Conservation (phyloP, 2,888 invertebrate genomes). For the Stenichneumon culpator region DNA sequence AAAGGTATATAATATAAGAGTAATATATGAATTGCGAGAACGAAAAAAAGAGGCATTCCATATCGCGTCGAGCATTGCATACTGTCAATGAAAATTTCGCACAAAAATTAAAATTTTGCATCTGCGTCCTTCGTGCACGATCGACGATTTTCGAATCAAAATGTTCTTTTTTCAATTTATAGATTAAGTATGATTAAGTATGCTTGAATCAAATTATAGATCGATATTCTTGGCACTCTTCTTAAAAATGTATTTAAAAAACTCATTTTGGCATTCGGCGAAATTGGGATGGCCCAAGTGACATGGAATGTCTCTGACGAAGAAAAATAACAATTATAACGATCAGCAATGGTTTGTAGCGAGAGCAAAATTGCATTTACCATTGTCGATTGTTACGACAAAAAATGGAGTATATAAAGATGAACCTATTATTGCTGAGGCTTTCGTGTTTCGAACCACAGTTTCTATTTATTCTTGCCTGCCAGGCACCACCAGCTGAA, state of each 20-base stretch:
- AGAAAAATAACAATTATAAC: background rate
- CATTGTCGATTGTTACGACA: constrained; percentile 15
- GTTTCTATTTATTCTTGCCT: constrained; percentile 56
- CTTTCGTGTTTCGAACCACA: constrained; percentile 46
- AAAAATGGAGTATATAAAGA: constrained; percentile 2
- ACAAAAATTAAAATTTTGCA: too few relatives aligned
- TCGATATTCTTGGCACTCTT: too few relatives aligned
- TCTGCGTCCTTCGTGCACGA: too few relatives aligned
- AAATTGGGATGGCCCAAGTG: background rate
- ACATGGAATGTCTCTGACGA: background rate
- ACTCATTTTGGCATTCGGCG: background rate
- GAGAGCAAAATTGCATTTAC: constrained; percentile 55
- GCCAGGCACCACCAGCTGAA: constrained; percentile 27
- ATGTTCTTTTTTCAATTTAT: too few relatives aligned
- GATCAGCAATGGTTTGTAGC: constrained; percentile 28
- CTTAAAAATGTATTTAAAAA: too few relatives aligned
- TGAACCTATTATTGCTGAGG: constrained; percentile 46
- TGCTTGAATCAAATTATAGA: too few relatives aligned
- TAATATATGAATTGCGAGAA: constrained; percentile 71
- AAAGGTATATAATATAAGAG: constrained; percentile 68
- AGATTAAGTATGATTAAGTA: too few relatives aligned
- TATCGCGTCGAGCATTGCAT: constrained; percentile 8
- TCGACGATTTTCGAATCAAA: too few relatives aligned
- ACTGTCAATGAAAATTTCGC: background rate
- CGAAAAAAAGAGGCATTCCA: constrained; percentile 12